Base-by-base conservation (phyloP, 2,797 vertebrate genomes). In the Lacerta viridis region DNA sequence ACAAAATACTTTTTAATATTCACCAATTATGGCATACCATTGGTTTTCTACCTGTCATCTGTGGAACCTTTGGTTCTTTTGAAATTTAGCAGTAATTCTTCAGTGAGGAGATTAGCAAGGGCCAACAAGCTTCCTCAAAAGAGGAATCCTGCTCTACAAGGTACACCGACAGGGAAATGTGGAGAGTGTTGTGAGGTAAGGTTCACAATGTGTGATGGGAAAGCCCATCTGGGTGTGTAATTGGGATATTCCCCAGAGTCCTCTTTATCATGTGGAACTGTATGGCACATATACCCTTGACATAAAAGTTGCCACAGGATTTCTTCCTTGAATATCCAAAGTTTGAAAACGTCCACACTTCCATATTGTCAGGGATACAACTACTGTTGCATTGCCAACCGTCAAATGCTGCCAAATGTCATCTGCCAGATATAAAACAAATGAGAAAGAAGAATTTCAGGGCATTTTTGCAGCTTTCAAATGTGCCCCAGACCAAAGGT, bases 11-110 rank as follows among this genome's bases (percentile, higher is more conserved):
- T 33, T 33, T 33, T 33, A 33, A 33, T 33, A 33, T 33, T 33
- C 68, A 55, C 59, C 75, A 85, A 85, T 85, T 77, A 85, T 68
- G 61, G 61, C 17, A 77, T 20, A 66, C 59, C 3, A 33, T 27
- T 85, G n/a, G 59, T 39, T 78, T 85, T 77, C 39, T 66, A 43
- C 29, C 29, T 77, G 59, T 77, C 84, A 85, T 43, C 39, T 25
- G 43, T 18, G n/a, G 59, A 77, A 66, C 27, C 29, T 13, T 55
- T 29, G 23, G 25, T 75, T 75, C 36, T 83, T 59, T 61, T 41
- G 50, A 50, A 15, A 50, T 15, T 50, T 23, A 41, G 17, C 7
- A 78, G 64, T 41, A 68, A 79, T 86, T 78, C n/a, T 20, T 85
- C 59, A 68, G 17, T 78, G n/a, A 78, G 18, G 33, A 8, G 18